Evolutionary conservation across 1,140 invertebrate genomes (phyloP).

Genomic region (Hypothenemus hampei): DNA sequence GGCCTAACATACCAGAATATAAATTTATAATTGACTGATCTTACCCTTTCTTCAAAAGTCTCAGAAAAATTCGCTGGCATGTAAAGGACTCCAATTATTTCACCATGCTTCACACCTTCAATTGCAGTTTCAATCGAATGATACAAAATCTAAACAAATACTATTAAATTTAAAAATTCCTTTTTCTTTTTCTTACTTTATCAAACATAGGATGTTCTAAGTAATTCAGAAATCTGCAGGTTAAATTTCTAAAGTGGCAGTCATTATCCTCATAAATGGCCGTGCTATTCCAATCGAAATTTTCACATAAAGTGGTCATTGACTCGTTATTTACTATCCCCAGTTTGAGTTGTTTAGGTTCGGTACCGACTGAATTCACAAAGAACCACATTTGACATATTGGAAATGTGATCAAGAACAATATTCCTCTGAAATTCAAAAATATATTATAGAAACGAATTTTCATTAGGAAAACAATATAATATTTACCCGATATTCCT

Average conservation of each 20-base stretch:
- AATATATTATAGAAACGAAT: neutral
- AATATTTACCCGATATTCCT: constrained; percentile 34
- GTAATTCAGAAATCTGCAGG: constrained; percentile 53
- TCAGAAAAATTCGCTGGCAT: constrained; percentile 72
- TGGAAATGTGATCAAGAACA: constrained; percentile 79
- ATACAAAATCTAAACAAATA: constrained; percentile 41
- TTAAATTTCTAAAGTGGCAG: constrained; percentile 53
- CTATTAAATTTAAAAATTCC: neutral
- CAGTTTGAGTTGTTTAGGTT: constrained; percentile 65
- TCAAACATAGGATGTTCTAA: constrained; percentile 48
- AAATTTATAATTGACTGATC: too few relatives aligned
- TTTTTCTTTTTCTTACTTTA: too few relatives aligned
- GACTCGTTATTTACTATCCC: constrained; percentile 74
- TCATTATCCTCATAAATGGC: constrained; percentile 36
- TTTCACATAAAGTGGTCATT: constrained; percentile 42
- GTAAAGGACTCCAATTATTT: constrained; percentile 64
- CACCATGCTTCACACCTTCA: constrained; percentile 55
- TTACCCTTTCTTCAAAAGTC: constrained; percentile 53
- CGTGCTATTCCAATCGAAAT: constrained; percentile 36
- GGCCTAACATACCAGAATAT: too few relatives aligned
- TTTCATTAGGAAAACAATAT: neutral
- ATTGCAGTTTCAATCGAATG: constrained; percentile 54
- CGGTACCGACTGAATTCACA: constrained; percentile 72
- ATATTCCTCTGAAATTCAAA: constrained; percentile 60
- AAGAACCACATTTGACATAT: constrained; percentile 74